Conservation (phyloP, 2,888 invertebrate genomes). For the Pollenia griseotomentosa region DNA sequence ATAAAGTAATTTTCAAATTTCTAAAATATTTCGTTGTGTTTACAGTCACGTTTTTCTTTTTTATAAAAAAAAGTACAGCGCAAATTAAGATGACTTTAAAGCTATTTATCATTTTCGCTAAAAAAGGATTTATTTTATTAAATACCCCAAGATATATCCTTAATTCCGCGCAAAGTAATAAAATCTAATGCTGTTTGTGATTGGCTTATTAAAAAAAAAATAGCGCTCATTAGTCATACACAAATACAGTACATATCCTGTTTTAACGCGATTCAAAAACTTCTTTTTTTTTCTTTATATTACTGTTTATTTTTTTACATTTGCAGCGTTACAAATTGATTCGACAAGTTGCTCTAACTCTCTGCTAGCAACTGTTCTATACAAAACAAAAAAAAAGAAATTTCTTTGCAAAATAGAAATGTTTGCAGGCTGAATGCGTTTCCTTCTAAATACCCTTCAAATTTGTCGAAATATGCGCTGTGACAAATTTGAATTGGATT, state of each 20-base stretch:
- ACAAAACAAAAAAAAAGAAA: not conserved
- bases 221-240: constrained; percentile 50
- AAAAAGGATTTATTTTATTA: not conserved
- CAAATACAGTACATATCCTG: constrained; percentile 20
- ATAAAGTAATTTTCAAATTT: not conserved
- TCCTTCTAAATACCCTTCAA: constrained; percentile 58
- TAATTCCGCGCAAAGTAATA: not conserved
- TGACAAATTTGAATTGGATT: constrained; percentile 72
- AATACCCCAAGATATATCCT: constrained; percentile 14
- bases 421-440: not conserved
- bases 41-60: not conserved
- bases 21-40: not conserved
- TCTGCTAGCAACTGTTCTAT: constrained; percentile 40
- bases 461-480: constrained; percentile 72
- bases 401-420: constrained; percentile 51
- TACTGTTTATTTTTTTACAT: constrained; percentile 35
- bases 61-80: not conserved
- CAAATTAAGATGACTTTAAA: constrained; percentile 15
- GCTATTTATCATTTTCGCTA: constrained; percentile 19
- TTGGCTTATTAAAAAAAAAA: constrained; percentile 32
- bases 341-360: constrained; percentile 43
- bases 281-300: not conserved
- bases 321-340: constrained; percentile 70
- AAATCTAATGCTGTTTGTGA: constrained; percentile 20
- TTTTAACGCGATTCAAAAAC: constrained; percentile 8